Conservation (phyloP, 2,113 vertebrate genomes). For the Catharus bicknelli region DNA sequence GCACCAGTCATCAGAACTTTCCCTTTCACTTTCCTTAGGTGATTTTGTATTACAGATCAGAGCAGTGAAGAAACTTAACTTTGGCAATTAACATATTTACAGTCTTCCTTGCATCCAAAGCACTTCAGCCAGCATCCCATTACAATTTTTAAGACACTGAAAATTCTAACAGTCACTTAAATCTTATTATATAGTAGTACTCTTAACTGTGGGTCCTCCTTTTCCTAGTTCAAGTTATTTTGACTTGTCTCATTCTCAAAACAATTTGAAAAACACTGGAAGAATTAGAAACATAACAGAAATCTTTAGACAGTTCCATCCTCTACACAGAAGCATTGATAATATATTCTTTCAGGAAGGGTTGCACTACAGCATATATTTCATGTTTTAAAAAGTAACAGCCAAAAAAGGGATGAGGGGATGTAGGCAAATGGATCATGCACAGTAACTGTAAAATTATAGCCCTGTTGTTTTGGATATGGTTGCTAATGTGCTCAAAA, state of each 20-base stretch:
- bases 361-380: slow-evolving; percentile 20
- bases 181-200: not conserved
- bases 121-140: not conserved
- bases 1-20: not conserved
- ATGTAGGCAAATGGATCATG: not conserved
- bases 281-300: slow-evolving; percentile 6
- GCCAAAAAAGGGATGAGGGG: not conserved
- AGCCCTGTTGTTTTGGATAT: slow-evolving; percentile 56
- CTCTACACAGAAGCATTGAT: slow-evolving; percentile 1
- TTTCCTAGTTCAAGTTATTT: not conserved
- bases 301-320: slow-evolving; percentile 14
- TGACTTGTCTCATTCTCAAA: not conserved
- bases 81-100: not conserved
- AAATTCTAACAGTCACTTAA: not conserved
- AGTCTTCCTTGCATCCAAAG: not conserved
- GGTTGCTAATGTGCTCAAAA: slow-evolving; percentile 57
- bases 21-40: not conserved
- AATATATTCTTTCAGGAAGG: slow-evolving; percentile 42
- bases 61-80: not conserved
- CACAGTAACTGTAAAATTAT: slow-evolving; percentile 55
- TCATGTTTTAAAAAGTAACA: slow-evolving; percentile 40
- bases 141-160: not conserved
- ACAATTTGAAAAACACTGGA: not conserved
- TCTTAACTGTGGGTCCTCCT: not conserved
- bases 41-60: not conserved